Percentiles rank a stretch among this genome's conserved stretches.
Evolutionary conservation across 1,140 invertebrate genomes (phyloP).

Genomic region (Aphidius ervi): DNA sequence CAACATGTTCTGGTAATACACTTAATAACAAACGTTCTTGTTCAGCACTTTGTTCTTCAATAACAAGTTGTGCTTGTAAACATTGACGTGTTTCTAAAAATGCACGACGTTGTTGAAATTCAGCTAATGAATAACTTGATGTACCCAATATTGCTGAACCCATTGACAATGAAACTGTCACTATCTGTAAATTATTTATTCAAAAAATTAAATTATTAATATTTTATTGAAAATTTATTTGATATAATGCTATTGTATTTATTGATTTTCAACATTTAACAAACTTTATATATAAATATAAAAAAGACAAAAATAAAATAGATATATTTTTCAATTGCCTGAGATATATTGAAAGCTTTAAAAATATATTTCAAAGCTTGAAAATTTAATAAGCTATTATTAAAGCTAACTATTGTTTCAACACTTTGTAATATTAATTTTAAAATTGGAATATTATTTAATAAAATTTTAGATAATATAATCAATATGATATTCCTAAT

Average conservation of each 20-base stretch:
- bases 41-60: slow-evolving; percentile 89
- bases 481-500: no score
- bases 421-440: background rate
- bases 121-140: slow-evolving; percentile 75
- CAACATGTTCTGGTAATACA: slow-evolving; percentile 91
- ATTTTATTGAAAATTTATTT: background rate
- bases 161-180: slow-evolving; percentile 60
- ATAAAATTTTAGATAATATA: no score
- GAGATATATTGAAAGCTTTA: background rate
- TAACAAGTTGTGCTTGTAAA: slow-evolving; percentile 84
- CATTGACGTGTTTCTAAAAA: slow-evolving; percentile 90
- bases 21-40: slow-evolving; percentile 86
- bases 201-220: no score
- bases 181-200: slow-evolving; percentile 44
- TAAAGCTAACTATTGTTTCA: no score
- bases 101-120: slow-evolving; percentile 80
- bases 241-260: no score
- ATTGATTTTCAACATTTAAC: no score
- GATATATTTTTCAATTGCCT: background rate
- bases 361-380: no score
- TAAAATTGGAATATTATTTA: background rate
- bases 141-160: slow-evolving; percentile 64
- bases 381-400: no score
- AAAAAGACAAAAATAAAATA: no score
- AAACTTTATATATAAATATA: no score